phyloP scores from a whole-genome alignment of 2,888 invertebrate species.

The Nematopogon swammerdamellus region DNA sequence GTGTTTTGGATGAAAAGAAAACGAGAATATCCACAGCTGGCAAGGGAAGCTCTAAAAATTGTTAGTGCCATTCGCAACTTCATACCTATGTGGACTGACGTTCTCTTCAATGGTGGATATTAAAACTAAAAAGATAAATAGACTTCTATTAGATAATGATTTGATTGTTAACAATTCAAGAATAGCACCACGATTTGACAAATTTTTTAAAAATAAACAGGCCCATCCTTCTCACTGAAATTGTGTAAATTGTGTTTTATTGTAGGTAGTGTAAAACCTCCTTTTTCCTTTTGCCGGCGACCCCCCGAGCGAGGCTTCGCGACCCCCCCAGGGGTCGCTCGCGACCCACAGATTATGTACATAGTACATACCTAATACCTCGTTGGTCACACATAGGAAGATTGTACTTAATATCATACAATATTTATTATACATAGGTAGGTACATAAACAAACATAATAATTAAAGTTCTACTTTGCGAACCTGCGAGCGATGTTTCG shows the following conservation, averaged over 20 bases:
- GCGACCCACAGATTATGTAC: too few species aligned
- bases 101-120: constrained; percentile 18
- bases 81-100: constrained; percentile 13
- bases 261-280: neutral
- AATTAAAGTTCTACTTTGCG: too few species aligned
- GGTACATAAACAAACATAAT: too few species aligned
- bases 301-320: neutral
- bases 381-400: too few species aligned
- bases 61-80: constrained; percentile 16
- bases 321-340: too few species aligned
- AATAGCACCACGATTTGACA: constrained; percentile 2
- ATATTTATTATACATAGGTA: too few species aligned
- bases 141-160: constrained; percentile 16
- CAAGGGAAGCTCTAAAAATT: constrained; percentile 14
- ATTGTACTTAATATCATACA: too few species aligned
- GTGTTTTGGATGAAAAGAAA: constrained; percentile 18
- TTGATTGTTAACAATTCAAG: constrained; percentile 7
- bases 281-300: neutral
- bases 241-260: constrained; percentile 2
- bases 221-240: constrained; percentile 2
- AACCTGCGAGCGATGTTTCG: too few species aligned
- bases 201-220: constrained; percentile 1
- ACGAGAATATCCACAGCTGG: constrained; percentile 16
- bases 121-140: constrained; percentile 18
- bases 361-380: too few species aligned